These are phyloP conservation scores for Cyphotilapia sp. DNA, from an alignment of 2,113 vertebrate species.

Conservation along the genomic window DNA sequence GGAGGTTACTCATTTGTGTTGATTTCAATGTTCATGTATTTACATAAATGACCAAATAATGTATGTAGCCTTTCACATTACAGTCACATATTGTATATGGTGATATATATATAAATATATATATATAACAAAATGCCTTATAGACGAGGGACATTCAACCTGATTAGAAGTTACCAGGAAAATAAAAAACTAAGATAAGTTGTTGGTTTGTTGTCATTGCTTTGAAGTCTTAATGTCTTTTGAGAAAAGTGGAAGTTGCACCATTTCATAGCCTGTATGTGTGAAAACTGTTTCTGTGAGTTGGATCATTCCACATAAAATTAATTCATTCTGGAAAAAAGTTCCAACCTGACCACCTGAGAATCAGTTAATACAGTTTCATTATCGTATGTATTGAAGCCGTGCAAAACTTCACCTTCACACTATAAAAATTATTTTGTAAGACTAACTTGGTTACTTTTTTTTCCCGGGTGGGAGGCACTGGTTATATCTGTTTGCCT, in stretches of 20 bases:
- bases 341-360: background rate
- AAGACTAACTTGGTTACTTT: background rate
- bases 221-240: background rate
- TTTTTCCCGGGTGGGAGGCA: background rate
- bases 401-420: background rate
- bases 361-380: background rate
- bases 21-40: conserved; percentile 60
- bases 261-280: background rate
- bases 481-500: background rate
- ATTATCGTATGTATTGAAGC: background rate
- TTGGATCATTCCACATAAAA: background rate
- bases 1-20: conserved; percentile 53
- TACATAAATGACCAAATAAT: conserved; percentile 75
- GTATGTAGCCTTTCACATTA: conserved; percentile 72
- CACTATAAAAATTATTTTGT: background rate
- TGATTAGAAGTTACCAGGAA: conserved; percentile 69
- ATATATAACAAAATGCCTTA: conserved; percentile 70
- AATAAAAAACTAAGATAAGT: conserved; percentile 47
- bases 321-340: background rate
- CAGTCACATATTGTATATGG: conserved; percentile 65
- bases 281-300: background rate
- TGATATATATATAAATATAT: conserved; percentile 39
- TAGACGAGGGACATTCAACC: conserved; percentile 70
- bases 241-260: background rate
- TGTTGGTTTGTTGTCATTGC: conserved; percentile 11